Evolutionary conservation across 1,140 invertebrate species (phyloP).

Genomic region (Diprion similis): DNA sequence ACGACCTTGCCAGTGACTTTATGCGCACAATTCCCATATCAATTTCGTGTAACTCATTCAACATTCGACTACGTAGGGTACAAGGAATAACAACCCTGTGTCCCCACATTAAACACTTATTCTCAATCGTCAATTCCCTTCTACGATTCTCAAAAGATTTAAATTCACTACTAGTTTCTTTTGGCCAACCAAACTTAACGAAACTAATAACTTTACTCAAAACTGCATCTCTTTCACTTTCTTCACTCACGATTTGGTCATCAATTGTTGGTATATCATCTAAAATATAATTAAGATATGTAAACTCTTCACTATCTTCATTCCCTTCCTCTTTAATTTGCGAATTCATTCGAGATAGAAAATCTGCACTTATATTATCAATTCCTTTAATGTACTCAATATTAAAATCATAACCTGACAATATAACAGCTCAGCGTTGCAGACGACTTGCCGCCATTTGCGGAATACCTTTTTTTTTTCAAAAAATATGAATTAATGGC

Average conservation of each 20-base stretch:
- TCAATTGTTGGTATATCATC: not conserved
- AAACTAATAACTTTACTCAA: slow-evolving; percentile 23
- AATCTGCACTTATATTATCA: not conserved
- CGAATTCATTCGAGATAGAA: not conserved
- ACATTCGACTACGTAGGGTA: slow-evolving; percentile 27
- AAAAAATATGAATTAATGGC: slow-evolving; percentile 43
- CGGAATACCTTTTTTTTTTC: slow-evolving; percentile 37
- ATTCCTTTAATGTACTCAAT: not conserved
- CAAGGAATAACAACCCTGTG: slow-evolving; percentile 38
- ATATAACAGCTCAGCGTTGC: no score
- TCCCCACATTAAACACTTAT: slow-evolving; percentile 39
- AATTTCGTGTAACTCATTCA: slow-evolving; percentile 42
- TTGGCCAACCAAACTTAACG: slow-evolving; percentile 25
- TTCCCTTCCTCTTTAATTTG: not conserved
- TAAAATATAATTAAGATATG: not conserved
- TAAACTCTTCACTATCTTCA: not conserved
- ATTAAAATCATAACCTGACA: not conserved
- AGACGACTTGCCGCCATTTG: slow-evolving; percentile 35
- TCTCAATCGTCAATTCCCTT: slow-evolving; percentile 30
- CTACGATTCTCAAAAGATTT: slow-evolving; percentile 9
- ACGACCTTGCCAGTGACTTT: slow-evolving; percentile 41
- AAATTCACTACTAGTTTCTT: slow-evolving; percentile 15
- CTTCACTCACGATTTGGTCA: not conserved
- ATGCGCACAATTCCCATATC: slow-evolving; percentile 42
- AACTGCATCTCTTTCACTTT: slow-evolving; percentile 5